Conservation (phyloP, 2,113 vertebrate species). For the Tamias sibiricus region DNA sequence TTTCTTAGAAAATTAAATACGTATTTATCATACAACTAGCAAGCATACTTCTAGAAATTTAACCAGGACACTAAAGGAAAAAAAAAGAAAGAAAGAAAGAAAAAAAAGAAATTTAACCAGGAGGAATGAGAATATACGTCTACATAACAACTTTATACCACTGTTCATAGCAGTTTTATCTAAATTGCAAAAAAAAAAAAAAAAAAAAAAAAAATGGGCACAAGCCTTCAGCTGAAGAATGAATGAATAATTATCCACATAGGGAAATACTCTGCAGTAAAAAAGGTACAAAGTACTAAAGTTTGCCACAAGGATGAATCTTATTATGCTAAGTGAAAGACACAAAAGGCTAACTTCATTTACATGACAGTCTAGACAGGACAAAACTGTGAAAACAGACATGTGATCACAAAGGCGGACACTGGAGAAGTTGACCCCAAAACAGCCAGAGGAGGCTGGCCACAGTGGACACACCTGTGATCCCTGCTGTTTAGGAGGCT, state of each 20-base stretch:
- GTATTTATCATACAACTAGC: background rate
- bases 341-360: background rate
- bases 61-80: too few species aligned
- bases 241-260: background rate
- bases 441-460: background rate
- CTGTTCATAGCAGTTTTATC: background rate
- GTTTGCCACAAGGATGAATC: background rate
- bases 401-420: background rate
- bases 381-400: background rate
- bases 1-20: background rate
- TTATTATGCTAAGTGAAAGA: background rate
- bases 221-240: background rate
- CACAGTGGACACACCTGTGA: background rate
- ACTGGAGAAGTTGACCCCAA: background rate
- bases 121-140: background rate
- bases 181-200: background rate
- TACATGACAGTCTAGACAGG: background rate
- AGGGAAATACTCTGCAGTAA: background rate
- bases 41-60: background rate
- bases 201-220: too few species aligned
- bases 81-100: too few species aligned
- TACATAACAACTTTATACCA: background rate
- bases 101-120: conserved; percentile 8
- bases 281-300: background rate
- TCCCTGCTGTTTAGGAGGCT: background rate